Percentiles rank a stretch among this genome's conserved stretches.
Conservation (phyloP, 2,797 vertebrate species). For the Acipenser ruthenus region DNA sequence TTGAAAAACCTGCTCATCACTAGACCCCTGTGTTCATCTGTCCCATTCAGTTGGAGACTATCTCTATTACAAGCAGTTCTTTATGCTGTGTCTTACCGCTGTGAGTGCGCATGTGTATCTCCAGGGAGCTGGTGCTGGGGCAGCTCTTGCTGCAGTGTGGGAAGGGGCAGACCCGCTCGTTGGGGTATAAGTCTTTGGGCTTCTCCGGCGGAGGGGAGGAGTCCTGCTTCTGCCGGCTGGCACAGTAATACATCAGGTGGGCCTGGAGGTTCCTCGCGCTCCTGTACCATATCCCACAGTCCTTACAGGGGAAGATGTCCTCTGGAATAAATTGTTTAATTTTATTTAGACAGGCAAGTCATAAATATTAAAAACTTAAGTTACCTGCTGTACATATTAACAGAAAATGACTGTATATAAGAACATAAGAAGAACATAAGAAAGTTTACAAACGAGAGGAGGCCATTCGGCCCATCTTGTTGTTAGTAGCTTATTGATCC, state of each 20-base stretch:
- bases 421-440: too few species aligned
- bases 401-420: too few species aligned
- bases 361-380: too few species aligned
- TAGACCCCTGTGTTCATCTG: too few species aligned
- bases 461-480: too few species aligned
- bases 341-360: too few species aligned
- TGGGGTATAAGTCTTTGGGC: constrained; percentile 84
- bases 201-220: constrained; percentile 72
- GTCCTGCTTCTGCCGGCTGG: constrained; percentile 81
- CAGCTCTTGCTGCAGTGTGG: constrained; percentile 96
- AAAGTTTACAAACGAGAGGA: too few species aligned
- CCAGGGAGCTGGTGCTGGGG: constrained; percentile 92
- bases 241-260: constrained; percentile 94
- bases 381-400: too few species aligned
- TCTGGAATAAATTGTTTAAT: constrained; percentile 50
- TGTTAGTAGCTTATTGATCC: too few species aligned
- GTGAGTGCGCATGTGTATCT: constrained; percentile 96
- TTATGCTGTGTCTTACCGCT: constrained; percentile 65
- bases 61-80: too few species aligned
- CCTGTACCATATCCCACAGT: constrained; percentile 97
- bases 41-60: too few species aligned
- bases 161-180: constrained; percentile 87
- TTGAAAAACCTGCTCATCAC: too few species aligned
- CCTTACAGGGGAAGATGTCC: constrained; percentile 93
- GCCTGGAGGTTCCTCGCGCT: constrained; percentile 93